Percentiles rank a stretch among this genome's conserved stretches.
Evolutionary conservation across 2,888 invertebrate genomes (phyloP).

Genomic region (Helobdella robusta): DNA sequence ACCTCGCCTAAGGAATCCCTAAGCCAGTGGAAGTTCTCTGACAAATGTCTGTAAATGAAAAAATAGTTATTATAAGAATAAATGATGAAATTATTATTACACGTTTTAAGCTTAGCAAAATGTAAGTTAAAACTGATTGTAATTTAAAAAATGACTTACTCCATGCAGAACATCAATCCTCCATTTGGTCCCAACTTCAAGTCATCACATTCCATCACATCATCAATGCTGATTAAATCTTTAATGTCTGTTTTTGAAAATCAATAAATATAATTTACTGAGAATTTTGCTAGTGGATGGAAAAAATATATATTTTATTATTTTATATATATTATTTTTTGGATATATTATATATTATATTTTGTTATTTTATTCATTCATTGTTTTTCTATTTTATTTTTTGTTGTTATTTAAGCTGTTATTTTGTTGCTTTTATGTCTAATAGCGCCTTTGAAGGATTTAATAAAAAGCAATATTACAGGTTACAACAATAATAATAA

Average conservation of each 20-base stretch:
- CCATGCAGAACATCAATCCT: conserved; percentile 85
- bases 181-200: conserved; percentile 92
- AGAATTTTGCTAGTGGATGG: too few species aligned
- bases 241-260: conserved; percentile 53
- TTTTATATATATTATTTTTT: too few species aligned
- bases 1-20: conserved; percentile 71
- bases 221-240: conserved; percentile 71
- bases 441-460: background rate
- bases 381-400: too few species aligned
- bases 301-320: too few species aligned
- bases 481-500: background rate
- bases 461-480: background rate
- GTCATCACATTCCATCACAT: conserved; percentile 92
- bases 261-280: conserved; percentile 15
- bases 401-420: background rate
- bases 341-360: too few species aligned
- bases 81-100: background rate
- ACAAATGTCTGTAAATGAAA: conserved; percentile 59
- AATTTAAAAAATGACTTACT: conserved; percentile 55
- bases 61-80: background rate
- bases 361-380: too few species aligned
- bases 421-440: background rate
- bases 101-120: background rate
- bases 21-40: conserved; percentile 85
- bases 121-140: background rate